Evolutionary conservation across 2,113 vertebrate genomes (phyloP), one percentile per base, ranked within the genome.

Genomic region (Murina feae): DNA sequence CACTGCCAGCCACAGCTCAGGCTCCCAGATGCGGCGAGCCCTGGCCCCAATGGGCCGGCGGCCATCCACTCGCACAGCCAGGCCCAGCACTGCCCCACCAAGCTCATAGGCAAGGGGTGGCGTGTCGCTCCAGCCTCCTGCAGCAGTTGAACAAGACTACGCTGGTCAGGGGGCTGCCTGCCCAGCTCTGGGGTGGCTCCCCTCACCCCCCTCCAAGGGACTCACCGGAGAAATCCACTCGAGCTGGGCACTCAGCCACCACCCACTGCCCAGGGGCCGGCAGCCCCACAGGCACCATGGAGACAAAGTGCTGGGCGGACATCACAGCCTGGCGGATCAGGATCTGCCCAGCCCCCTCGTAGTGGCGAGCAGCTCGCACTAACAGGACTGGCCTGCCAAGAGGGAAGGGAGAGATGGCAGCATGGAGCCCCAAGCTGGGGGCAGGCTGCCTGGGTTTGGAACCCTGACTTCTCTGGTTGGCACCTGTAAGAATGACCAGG

Each of bases 121-220:
- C 0, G 99, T 99, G 97, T 99, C 99, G 0, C 99, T 99, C 99
- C 99, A 99, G 72, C 99, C 99, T 0, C 99, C 99, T 99, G 82
- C 0, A 42, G 16, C 44, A 42, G 55, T 60, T 32, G 10, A 25
- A 89, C 11, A 75, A 75, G 42, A 76, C 44, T 35, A 55, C 65
- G 60, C 25, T 63, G 82, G 53, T 96, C 63, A 84, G 16, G 0
- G 12, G 87, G 14, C 85, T 84, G 32, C 53, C n/a, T 72, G 20
- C 44, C 25, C 47, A 23, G 12, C 53, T 47, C 81, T 47, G 47
- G 37, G 42, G 17, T 12, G 25, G 69, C 44, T 16, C 25, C 47
- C 65, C 14, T 37, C 53, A 72, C 21, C 51, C 90, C 68, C 2
- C 12, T 35, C 39, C 9, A 42, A 53, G 6, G 47, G 6, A 21